These are phyloP conservation scores for Chiridota heheva DNA, from an alignment of 35 echinoderm and acorn worm genomes.

Conservation along the genomic window DNA sequence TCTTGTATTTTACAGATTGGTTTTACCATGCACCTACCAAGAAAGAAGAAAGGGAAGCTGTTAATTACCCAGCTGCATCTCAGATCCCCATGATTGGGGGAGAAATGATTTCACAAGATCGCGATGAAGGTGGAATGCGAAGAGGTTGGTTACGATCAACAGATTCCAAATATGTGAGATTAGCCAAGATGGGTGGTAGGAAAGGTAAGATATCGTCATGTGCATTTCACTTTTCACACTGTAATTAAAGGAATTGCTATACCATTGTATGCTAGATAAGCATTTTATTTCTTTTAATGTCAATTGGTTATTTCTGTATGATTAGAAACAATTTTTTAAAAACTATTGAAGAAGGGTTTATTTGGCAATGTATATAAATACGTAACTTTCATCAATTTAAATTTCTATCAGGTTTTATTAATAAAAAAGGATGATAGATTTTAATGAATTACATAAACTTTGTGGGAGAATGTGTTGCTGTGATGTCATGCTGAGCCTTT, in stretches of 20 bases:
- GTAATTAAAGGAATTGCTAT: not conserved
- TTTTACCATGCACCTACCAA: constrained; percentile 96
- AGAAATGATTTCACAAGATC: constrained; percentile 37
- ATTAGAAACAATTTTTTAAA: no score
- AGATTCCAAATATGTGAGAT: constrained; percentile 85
- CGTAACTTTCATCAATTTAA: no score
- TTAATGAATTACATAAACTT: no score
- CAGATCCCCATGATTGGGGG: constrained; percentile 81
- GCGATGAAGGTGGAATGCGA: constrained; percentile 76
- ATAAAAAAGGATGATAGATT: no score
- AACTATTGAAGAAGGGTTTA: no score
- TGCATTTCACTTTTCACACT: not conserved
- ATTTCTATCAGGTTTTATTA: no score
- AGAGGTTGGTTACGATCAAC: constrained; percentile 79
- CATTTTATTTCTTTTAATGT: not conserved
- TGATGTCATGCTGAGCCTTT: no score
- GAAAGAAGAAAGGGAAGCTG: constrained; percentile 26
- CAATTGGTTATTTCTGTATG: no score
- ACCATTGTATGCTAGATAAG: no score
- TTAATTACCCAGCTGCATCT: constrained; percentile 89
- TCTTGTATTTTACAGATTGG: constrained; percentile 68
- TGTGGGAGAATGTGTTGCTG: no score
- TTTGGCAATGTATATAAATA: no score
- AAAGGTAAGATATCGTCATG: constrained; percentile 75
- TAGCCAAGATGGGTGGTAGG: constrained; percentile 85